Base-by-base conservation (phyloP, 2,113 vertebrate species). In the Rhynchomys soricoides region DNA sequence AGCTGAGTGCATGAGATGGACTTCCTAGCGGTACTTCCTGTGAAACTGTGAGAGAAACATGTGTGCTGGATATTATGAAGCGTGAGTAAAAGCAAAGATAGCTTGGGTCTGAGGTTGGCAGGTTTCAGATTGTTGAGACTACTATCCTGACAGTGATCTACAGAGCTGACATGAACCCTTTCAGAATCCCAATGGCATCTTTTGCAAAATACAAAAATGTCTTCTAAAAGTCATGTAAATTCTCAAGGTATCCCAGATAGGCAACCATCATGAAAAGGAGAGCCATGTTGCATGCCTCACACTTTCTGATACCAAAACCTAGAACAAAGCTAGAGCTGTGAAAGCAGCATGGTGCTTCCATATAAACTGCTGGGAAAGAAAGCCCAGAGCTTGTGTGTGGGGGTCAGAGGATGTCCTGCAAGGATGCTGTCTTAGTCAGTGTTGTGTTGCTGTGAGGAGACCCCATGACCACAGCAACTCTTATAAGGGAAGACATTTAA, bases 131-230 rank as follows among this genome's bases (percentile, higher is more conserved):
- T 70, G 37, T 68, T 95, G 79, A 50, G 48, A 59, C 52, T 13
- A 6, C 5, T 5, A 7, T 37, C n/a, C 16, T 15, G 4, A 40
- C 7, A 40, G 73, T 26, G 24, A 59, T 31, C 31, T 40, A 59
- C 8, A 68, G 9, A 3, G 9, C 17, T 0, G n/a, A n/a, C 40
- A 57, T 2, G 45, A 3, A 26, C 21, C 40, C 59, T 59, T 1
- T 64, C 52, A 52, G 75, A n/a, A 52, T 64, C 2, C 29, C 79
- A 90, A 1, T 73, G 37, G 55, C 34, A 52, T 81, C 43, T 79
- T 90, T 37, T 62, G 12, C 64, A 91, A 37, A 50, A 57, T 59
- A 91, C 57, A 70, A 81, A 85, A 77, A 59, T 75, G n/a, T n/a
- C 81, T 64, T 45, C 57, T 64, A 62, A 64, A 43, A 85, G 82